A percentile compares a stretch with the other conserved stretches of the same genome.
phyloP scores from a whole-genome alignment of 2,888 invertebrate genomes.

The Eugnorisma glareosa region DNA sequence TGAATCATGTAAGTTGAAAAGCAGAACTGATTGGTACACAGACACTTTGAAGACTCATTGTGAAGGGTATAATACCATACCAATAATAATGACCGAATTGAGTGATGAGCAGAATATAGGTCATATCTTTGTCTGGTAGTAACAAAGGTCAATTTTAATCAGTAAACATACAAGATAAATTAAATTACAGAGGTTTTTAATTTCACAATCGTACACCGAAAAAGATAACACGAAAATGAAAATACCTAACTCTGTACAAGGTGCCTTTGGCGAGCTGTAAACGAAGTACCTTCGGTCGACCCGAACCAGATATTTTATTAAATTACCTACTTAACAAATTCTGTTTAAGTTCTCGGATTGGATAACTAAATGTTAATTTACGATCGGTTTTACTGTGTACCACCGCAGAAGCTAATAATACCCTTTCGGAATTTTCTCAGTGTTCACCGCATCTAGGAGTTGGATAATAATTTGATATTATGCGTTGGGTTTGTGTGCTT shows the following conservation, averaged over 20 bases:
- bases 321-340: slow-evolving; percentile 81
- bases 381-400: slow-evolving; percentile 81
- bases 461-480: slow-evolving; percentile 27
- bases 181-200: slow-evolving; percentile 40
- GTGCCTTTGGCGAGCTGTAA: slow-evolving; percentile 50
- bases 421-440: slow-evolving; percentile 76
- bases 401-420: slow-evolving; percentile 81
- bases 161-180: slow-evolving; percentile 22
- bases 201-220: slow-evolving; percentile 43
- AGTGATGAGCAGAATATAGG: not conserved
- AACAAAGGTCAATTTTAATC: slow-evolving; percentile 42
- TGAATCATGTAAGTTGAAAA: not conserved
- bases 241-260: slow-evolving; percentile 13
- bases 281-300: slow-evolving; percentile 34
- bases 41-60: not conserved
- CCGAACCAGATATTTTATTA: slow-evolving; percentile 75
- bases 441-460: slow-evolving; percentile 69
- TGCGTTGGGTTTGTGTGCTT: slow-evolving; percentile 43
- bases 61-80: slow-evolving; percentile 5
- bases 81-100: not conserved
- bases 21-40: not conserved
- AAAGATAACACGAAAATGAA: slow-evolving; percentile 40
- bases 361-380: slow-evolving; percentile 83
- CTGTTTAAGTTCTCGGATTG: slow-evolving; percentile 79
- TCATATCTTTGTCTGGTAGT: not conserved